Evolutionary conservation across 2,888 invertebrate species (phyloP).

Genomic region (Platerodrilus igneus): DNA sequence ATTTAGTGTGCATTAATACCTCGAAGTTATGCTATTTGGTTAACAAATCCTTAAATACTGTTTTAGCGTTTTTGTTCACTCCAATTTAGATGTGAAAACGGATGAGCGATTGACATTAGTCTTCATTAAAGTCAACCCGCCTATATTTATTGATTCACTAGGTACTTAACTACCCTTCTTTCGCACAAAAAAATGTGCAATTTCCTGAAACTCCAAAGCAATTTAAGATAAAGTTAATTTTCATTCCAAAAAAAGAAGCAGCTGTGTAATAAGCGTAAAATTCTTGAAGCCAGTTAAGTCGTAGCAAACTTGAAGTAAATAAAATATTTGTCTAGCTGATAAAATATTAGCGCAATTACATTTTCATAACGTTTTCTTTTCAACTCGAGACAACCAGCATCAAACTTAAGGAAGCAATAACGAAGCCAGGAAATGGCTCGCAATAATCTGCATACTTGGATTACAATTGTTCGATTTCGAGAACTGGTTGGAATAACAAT

Average conservation of each 20-base stretch:
- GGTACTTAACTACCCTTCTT: slow-evolving; percentile 30
- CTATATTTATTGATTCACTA: slow-evolving; percentile 30
- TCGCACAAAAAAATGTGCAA: slow-evolving; percentile 32
- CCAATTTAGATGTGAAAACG: no score
- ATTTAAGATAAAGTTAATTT: slow-evolving; percentile 36
- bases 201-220: slow-evolving; percentile 31
- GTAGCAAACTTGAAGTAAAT: slow-evolving; percentile 4
- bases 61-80: no score
- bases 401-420: slow-evolving; percentile 16
- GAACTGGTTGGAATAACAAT: slow-evolving; percentile 26
- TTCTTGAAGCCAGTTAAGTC: slow-evolving; percentile 17
- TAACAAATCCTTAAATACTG: no score
- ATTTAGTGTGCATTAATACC: no score
- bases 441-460: slow-evolving; percentile 24
- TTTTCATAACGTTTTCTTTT: no score
- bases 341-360: no score
- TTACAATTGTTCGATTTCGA: slow-evolving; percentile 27
- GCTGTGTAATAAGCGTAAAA: slow-evolving; percentile 28
- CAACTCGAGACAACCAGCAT: slow-evolving; percentile 18
- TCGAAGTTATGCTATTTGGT: no score
- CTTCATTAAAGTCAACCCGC: no score
- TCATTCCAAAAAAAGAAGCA: slow-evolving; percentile 25
- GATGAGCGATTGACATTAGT: no score
- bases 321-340: neutral
- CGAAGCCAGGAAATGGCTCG: slow-evolving; percentile 16